phyloP scores from a whole-genome alignment of 2,797 vertebrate genomes.

The Sciurus vulgaris region DNA sequence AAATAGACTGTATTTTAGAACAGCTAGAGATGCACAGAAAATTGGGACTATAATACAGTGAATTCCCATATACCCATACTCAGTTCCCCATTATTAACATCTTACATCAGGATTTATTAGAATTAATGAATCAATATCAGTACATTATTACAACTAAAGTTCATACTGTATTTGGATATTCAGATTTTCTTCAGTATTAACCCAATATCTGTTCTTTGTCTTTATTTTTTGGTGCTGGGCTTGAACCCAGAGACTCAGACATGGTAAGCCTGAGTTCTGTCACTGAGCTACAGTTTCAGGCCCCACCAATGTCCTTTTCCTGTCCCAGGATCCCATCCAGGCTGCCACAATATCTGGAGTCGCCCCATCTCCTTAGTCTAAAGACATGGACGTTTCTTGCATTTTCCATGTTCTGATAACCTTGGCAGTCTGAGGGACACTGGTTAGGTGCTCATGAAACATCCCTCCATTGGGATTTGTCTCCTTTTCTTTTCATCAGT shows the following conservation, averaged over 20 bases:
- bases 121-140: not conserved
- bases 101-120: not conserved
- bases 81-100: not conserved
- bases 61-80: not conserved
- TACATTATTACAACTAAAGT: not conserved
- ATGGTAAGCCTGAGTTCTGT: not conserved
- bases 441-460: not conserved
- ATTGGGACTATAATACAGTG: not conserved
- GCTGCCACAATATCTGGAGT: not conserved
- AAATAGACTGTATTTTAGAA: conserved; percentile 15
- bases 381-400: not conserved
- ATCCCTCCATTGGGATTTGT: not conserved
- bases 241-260: not conserved
- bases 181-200: not conserved
- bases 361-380: not conserved
- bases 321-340: not conserved
- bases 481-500: not conserved
- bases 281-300: not conserved
- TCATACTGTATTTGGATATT: not conserved
- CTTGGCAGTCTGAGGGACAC: not conserved
- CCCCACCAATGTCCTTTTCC: not conserved
- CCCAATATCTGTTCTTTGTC: not conserved
- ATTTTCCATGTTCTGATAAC: not conserved
- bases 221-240: not conserved
- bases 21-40: not conserved